Evolutionary conservation across 23 tunicate genomes (phyloP), one percentile per base, ranked within the genome.

Genomic region (Pegea sp.): DNA sequence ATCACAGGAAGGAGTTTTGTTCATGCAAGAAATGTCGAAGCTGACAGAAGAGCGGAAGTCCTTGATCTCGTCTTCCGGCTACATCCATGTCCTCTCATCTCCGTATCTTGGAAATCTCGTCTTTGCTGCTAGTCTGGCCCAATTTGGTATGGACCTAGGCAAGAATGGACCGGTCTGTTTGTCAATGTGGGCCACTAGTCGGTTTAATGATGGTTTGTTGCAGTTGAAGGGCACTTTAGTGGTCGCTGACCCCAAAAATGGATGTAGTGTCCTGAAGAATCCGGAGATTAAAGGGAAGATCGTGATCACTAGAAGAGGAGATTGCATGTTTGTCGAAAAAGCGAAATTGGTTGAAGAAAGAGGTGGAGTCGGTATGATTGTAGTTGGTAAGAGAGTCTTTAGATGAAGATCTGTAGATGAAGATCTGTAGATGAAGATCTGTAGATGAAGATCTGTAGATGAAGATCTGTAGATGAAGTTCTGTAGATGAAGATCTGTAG

Each of bases 301-400:
- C 3, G 98, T 52, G 16, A 24, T 89, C 0, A 60, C 70, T 8
- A 5, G 52, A 46, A 58, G 98, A 7, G 98, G 98, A 8, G 72
- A 71, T 11, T 89, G 98, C 66, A 77, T 77, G 90, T 89, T 89
- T 38, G 75, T 77, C 6, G 28, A 44, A 50, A 89, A 89, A 67
- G 90, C 69, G 1, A 65, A 54, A 33, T 67, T 30, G 26, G 62
- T 65, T 18, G 98, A 89, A 52, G 44, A 65, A 22, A 72, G 72
- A 6, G 98, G 98, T 1, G 90, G 73, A 6, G 44, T 66, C 29
- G 98, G 75, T 7, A 64, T 87, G 28, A 61, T 89, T 16, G 64
- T 89, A 3, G 55, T 70, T 0, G 98, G 88, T 89, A 51, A 50
- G 0, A n/a, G n/a, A n/a, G n/a, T n/a, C n/a, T n/a, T n/a, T n/a